These are phyloP conservation scores for Phyto melanocephala DNA, from an alignment of 2,888 invertebrate genomes.

Conservation along the genomic window DNA sequence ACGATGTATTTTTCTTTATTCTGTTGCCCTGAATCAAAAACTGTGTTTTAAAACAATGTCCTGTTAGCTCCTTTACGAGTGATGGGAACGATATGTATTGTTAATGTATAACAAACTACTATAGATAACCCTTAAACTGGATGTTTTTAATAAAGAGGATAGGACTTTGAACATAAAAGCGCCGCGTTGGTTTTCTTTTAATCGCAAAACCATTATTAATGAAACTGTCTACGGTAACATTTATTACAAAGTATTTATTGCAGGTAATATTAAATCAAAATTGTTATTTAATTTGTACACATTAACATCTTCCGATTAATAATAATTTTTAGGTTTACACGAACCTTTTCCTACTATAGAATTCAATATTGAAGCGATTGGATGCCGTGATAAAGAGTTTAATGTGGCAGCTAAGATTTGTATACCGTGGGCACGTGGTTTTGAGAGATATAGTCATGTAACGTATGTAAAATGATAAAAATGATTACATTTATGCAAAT, in stretches of 20 bases:
- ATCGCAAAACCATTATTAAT: conserved; percentile 77
- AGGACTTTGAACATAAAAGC: conserved; percentile 74
- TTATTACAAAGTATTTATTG: conserved; percentile 82
- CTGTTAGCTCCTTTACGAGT: too few species aligned
- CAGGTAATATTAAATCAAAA: conserved; percentile 71
- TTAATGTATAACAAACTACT: too few species aligned
- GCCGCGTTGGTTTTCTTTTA: conserved; percentile 79
- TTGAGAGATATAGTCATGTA: conserved; percentile 80
- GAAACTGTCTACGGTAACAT: conserved; percentile 82
- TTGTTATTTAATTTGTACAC: too few species aligned
- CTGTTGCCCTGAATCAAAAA: too few species aligned
- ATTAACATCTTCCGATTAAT: too few species aligned
- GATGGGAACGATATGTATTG: too few species aligned
- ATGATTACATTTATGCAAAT: too few species aligned
- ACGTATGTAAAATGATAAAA: conserved; percentile 75
- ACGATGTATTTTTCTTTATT: too few species aligned
- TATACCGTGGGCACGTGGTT: conserved; percentile 84
- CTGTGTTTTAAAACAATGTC: too few species aligned
- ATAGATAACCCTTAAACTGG: conserved; percentile 83
- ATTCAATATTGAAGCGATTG: conserved; percentile 81
- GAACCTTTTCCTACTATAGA: conserved; percentile 82
- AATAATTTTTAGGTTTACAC: conserved; percentile 77
- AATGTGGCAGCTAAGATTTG: conserved; percentile 83
- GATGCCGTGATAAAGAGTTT: conserved; percentile 68
- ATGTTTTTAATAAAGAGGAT: conserved; percentile 81